Base-by-base conservation (phyloP, 2,113 vertebrate genomes). In the Apeltes quadracus region DNA sequence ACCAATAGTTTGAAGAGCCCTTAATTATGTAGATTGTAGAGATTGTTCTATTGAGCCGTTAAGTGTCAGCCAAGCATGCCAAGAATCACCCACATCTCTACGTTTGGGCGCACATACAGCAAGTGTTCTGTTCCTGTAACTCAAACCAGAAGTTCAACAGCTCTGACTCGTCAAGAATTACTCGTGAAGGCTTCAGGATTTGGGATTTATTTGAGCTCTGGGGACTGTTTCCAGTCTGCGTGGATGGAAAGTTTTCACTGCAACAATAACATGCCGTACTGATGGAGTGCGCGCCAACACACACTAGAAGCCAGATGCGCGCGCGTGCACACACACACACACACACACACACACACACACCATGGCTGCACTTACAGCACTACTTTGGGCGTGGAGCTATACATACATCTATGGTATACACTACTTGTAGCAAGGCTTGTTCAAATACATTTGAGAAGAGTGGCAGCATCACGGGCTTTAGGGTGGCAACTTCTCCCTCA, bases 241-340 rank as follows among this genome's bases (percentile, higher is more conserved):
- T 15, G 51, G 67, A 84, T 71, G 74, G 81, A 86, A 87, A 66
- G 64, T 81, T 83, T 88, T 71, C 79, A 81, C 78, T 72, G 78
- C 51, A 75, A 79, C 73, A 89, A 72, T 55, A 81, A 79, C 84
- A 69, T 81, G 75, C 69, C 56, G 75, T 70, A 85, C 77, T 39
- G 58, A 83, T 78, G 81, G 82, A 38, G 56, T 0, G 16, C 50
- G 38, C 15, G 41, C 53, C 78, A 4, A 32, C 34, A 22, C 68
- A 61, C 70, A 29, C 61, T 57, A 44, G 20, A 1, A 69, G 53
- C 50, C 39, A 66, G 34, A 20, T 48, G 12, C 43, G 43, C 29
- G 38, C 57, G 55, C 48, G 43, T 36, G 36, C 39, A 11, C 20
- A 48, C 27, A 50, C 57, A 59, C 25, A 72, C 59, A 79, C 64